phyloP scores from a whole-genome alignment of 2,888 invertebrate species.

The Hybos culiciformis region DNA sequence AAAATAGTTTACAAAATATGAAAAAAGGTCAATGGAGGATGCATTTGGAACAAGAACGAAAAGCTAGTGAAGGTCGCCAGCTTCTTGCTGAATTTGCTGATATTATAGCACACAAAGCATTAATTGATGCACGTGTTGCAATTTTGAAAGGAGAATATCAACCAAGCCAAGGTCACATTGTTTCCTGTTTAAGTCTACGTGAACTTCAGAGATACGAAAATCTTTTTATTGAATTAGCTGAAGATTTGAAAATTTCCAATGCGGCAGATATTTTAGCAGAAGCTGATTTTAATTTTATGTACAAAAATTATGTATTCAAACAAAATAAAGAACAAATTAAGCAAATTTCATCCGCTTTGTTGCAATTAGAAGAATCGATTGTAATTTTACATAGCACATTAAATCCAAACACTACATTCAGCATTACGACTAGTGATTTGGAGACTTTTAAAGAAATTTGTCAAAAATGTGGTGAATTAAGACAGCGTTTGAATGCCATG shows the following conservation, averaged over 20 bases:
- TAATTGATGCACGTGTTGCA: slow-evolving; percentile 61
- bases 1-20: slow-evolving; percentile 46
- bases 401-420: slow-evolving; percentile 20
- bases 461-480: slow-evolving; percentile 42
- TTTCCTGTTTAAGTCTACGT: slow-evolving; percentile 18
- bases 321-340: slow-evolving; percentile 25
- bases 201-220: slow-evolving; percentile 28
- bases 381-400: slow-evolving; percentile 21
- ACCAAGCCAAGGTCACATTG: slow-evolving; percentile 2
- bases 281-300: slow-evolving; percentile 30
- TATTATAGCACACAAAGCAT: slow-evolving; percentile 56
- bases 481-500: slow-evolving; percentile 40
- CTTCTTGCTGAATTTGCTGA: slow-evolving; percentile 53
- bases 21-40: slow-evolving; percentile 38
- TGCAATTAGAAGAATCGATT: slow-evolving; percentile 25
- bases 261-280: slow-evolving; percentile 28
- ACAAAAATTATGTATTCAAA: slow-evolving; percentile 24
- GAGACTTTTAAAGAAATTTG: slow-evolving; percentile 41
- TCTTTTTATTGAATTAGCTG: slow-evolving; percentile 27
- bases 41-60: slow-evolving; percentile 38
- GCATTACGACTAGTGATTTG: slow-evolving; percentile 20
- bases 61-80: slow-evolving; percentile 37
- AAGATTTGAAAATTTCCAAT: slow-evolving; percentile 25
- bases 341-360: slow-evolving; percentile 24
- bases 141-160: slow-evolving; percentile 47